Evolutionary conservation across 2,113 vertebrate genomes (phyloP), one percentile per base, ranked within the genome.

Genomic region (Pangasianodon gigas): DNA sequence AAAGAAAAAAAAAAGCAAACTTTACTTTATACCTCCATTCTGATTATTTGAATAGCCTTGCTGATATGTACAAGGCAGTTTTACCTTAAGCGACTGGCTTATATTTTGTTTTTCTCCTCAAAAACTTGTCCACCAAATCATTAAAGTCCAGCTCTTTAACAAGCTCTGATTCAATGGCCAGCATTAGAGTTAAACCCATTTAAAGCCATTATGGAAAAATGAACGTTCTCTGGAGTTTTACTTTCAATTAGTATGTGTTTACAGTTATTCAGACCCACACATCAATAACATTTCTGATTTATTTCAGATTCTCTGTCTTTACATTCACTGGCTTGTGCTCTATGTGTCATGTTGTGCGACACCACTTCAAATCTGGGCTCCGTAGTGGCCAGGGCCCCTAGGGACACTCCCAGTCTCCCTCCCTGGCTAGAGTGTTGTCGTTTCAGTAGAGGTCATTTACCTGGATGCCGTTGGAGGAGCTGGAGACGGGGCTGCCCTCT

Each of bases 401-500:
- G 16, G 3, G 0, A 14, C 18, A 3, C 29, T 32, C 29, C 26
- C 29, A 6, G 46, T 51, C n/a, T 52, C 13, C 10, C 41, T 24
- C 37, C 44, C 21, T 29, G 10, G 18, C 13, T 77, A 24, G 21
- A 16, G 19, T 9, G 67, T 18, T 8, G 16, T 44, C 2, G 18
- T 75, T 37, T 75, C 51, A 56, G 48, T 82, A 37, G 80, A 8
- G 2, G 51, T 41, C 14, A 41, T 58, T 60, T 71, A 90, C 98
- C 98, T 99, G 98, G 51, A 98, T 94, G 75, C 98, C 97, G 3
- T 97, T 93, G 10, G 96, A 94, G 1, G 97, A 94, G 65, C 97
- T 98, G 80, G 97, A 96, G 69, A 99, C 97, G 0, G 98, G 98
- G 92, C 98, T 98, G 32, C 97, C 97, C 19, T 99, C 98, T 94